phyloP scores from a whole-genome alignment of 2,797 vertebrate genomes.

The Loriculus beryllinus region DNA sequence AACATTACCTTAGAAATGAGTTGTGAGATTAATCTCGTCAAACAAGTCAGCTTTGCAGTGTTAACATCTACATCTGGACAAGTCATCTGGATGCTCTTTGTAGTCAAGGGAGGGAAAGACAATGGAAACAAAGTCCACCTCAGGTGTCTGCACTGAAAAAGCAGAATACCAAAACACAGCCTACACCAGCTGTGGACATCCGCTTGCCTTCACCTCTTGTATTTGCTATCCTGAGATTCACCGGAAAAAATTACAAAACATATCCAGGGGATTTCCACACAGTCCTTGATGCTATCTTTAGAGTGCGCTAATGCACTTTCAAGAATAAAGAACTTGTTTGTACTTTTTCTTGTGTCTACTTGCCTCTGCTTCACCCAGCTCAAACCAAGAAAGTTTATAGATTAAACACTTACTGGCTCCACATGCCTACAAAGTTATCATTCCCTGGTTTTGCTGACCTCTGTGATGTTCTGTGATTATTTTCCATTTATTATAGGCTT shows the following conservation, averaged over 20 bases:
- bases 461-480: background rate
- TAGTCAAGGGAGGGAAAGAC: background rate
- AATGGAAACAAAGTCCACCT: background rate
- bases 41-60: background rate
- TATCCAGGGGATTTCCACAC: slow-evolving; percentile 62
- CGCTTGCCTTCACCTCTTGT: background rate
- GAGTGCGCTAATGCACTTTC: slow-evolving; percentile 18
- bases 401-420: background rate
- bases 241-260: background rate
- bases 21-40: background rate
- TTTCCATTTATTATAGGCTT: background rate
- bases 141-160: background rate
- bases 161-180: background rate
- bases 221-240: slow-evolving; percentile 16
- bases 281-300: slow-evolving; percentile 59
- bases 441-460: slow-evolving; percentile 2
- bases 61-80: background rate
- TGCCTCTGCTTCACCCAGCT: slow-evolving; percentile 27
- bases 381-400: slow-evolving; percentile 12
- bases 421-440: background rate
- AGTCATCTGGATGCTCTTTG: background rate
- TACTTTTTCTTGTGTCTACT: slow-evolving; percentile 63
- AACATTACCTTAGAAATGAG: background rate
- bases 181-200: slow-evolving; percentile 26
- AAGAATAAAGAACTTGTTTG: slow-evolving; percentile 31